These are phyloP conservation scores for Dicentrarchus labrax DNA, from an alignment of 2,113 vertebrate species.

Conservation along the genomic window DNA sequence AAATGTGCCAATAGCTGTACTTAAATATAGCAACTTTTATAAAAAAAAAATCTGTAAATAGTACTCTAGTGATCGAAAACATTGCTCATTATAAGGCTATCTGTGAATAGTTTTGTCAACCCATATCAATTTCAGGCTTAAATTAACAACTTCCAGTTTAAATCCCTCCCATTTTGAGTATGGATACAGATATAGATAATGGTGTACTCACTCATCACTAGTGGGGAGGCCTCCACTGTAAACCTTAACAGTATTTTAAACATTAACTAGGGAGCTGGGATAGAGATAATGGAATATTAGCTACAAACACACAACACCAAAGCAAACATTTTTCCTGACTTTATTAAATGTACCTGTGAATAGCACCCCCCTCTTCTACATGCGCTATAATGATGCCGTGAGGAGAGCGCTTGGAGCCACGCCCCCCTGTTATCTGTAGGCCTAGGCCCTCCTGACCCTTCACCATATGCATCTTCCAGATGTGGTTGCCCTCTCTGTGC, in stretches of 20 bases:
- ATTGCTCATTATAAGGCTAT: no score
- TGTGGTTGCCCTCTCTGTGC: slow-evolving; percentile 89
- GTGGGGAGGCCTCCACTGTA: neutral
- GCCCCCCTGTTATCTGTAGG: slow-evolving; percentile 96
- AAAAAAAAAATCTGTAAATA: no score
- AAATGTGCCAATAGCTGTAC: no score
- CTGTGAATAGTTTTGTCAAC: no score
- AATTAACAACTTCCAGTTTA: no score
- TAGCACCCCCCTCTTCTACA: slow-evolving; percentile 93
- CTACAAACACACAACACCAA: neutral
- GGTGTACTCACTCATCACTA: no score
- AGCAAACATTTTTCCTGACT: neutral
- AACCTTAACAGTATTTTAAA: no score
- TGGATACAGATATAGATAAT: no score
- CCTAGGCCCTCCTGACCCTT: slow-evolving; percentile 94
- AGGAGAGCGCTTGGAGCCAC: slow-evolving; percentile 93
- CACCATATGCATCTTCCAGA: slow-evolving; percentile 99
- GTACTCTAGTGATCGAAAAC: no score
- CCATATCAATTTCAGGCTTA: no score
- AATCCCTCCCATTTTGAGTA: no score
- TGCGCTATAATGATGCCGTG: slow-evolving; percentile 94
- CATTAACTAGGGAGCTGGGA: neutral
- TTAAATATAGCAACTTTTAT: no score
- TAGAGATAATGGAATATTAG: neutral
- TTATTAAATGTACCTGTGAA: slow-evolving; percentile 88